Conservation (phyloP, 2,797 vertebrate species). For the Aviceda cuculoides region DNA sequence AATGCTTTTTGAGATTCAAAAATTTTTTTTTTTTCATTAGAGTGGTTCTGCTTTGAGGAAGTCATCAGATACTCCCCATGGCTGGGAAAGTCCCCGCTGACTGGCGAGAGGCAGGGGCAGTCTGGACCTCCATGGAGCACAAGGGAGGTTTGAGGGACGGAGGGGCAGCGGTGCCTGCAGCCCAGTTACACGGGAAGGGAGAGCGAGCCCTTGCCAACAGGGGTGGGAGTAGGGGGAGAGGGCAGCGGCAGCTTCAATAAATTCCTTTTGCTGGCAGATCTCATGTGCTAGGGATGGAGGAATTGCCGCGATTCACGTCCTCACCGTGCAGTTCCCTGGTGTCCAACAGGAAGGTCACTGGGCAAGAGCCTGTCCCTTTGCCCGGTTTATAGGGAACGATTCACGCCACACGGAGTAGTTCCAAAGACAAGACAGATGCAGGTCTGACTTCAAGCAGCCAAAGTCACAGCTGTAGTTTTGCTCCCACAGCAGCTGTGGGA, state of each 20-base stretch:
- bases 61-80: not conserved
- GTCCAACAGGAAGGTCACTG: not conserved
- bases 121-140: not conserved
- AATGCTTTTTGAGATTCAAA: not conserved
- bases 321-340: not conserved
- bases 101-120: not conserved
- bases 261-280: not conserved
- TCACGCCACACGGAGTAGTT: not conserved
- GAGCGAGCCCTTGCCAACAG: not conserved
- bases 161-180: not conserved
- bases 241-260: not conserved
- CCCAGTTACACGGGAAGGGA: fast-evolving
- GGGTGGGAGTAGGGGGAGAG: not conserved
- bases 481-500: not conserved
- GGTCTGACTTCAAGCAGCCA: not conserved
- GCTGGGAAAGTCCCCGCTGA: not conserved
- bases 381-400: not conserved
- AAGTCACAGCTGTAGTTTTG: not conserved
- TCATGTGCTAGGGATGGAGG: not conserved
- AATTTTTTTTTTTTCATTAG: fast-evolving
- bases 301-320: too few relatives aligned
- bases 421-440: not conserved
- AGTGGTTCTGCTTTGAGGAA: not conserved
- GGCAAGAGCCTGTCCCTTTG: not conserved
- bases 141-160: not conserved